Conservation (phyloP, 2,797 vertebrate species). For the Sebastiscus tertius region DNA sequence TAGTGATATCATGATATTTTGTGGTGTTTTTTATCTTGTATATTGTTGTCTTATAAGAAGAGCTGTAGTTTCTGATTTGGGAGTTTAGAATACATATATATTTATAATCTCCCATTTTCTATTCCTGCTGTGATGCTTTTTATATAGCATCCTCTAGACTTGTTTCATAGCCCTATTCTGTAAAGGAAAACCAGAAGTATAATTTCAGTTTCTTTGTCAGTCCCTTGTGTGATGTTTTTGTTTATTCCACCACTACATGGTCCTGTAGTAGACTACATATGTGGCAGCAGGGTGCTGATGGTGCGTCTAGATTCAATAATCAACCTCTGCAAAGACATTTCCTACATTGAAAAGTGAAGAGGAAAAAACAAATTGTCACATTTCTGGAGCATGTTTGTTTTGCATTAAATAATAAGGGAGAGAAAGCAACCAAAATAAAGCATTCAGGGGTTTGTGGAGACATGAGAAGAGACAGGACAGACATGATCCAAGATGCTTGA, state of each 20-base stretch:
- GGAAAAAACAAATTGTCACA: background rate
- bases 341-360: background rate
- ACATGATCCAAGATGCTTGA: constrained; percentile 24
- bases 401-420: constrained; percentile 14
- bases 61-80: background rate
- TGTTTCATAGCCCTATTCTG: constrained; percentile 11
- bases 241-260: background rate
- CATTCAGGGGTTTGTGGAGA: constrained; percentile 29
- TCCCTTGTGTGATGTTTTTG: constrained; percentile 8
- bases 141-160: background rate
- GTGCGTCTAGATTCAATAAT: background rate
- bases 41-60: too few species aligned
- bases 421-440: constrained; percentile 48
- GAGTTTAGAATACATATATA: background rate
- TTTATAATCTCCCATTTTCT: background rate
- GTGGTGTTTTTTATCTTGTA: background rate
- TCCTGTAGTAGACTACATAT: background rate
- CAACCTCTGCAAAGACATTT: background rate
- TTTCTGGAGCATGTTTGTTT: constrained; percentile 33
- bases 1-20: background rate
- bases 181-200: constrained; percentile 41
- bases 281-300: constrained; percentile 10
- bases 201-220: constrained; percentile 34
- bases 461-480: constrained; percentile 16
- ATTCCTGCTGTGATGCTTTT: background rate